phyloP scores from a whole-genome alignment of 35 echinoderm and acorn worm genomes.

The Eucidaris tribuloides region DNA sequence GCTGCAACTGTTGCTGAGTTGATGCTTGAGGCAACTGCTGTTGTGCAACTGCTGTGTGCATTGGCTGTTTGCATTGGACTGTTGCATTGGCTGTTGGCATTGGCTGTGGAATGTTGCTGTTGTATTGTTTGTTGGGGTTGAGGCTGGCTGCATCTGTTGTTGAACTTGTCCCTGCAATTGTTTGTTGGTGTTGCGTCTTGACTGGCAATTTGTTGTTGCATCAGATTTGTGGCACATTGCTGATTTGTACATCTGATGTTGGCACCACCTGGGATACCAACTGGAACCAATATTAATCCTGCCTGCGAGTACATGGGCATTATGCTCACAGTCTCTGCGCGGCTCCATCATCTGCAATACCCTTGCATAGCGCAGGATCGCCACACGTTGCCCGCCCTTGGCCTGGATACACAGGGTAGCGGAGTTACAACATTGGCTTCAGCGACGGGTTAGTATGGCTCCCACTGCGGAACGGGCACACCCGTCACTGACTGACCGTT shows the following conservation, averaged over 20 bases:
- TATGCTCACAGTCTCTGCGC: not conserved
- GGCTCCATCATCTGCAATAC: not conserved
- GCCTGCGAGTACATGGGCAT: not conserved
- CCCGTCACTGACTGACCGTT: not conserved
- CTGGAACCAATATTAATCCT: not conserved
- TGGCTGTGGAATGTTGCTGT: not conserved
- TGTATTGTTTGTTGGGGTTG: not conserved
- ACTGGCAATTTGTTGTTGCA: not conserved
- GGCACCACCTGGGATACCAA: not conserved
- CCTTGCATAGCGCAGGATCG: not conserved
- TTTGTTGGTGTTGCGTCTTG: not conserved
- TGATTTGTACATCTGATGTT: not conserved
- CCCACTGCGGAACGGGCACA: not conserved
- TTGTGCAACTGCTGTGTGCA: not conserved
- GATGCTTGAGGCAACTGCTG: not conserved
- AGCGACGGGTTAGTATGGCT: not conserved
- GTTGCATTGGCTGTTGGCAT: not conserved
- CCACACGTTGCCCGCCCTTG: not conserved
- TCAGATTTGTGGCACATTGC: not conserved
- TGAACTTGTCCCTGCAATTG: not conserved
- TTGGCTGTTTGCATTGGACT: not conserved
- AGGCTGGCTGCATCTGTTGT: not conserved
- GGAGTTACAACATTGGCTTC: not conserved
- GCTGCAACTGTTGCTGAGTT: not conserved
- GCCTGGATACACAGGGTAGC: not conserved